Conservation (phyloP, 2,797 vertebrate species). For the Mormyrus proboscirostris region DNA sequence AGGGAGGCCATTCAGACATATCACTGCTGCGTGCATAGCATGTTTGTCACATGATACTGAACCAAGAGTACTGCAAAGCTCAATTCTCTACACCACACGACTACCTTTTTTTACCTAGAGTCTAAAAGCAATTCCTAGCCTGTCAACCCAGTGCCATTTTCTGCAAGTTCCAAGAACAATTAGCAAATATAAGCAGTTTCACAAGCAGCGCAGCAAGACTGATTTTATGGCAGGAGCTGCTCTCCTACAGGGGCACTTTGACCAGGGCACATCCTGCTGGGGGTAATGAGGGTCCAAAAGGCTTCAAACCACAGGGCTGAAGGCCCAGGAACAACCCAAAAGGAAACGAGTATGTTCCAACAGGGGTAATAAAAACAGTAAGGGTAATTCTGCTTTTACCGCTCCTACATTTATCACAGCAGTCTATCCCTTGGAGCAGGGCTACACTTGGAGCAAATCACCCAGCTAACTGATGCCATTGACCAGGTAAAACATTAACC, state of each 20-base stretch:
- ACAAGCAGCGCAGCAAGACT: not conserved
- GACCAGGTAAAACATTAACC: slow-evolving; percentile 31
- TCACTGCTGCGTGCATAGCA: not conserved
- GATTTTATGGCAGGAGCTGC: slow-evolving; percentile 10
- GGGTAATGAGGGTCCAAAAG: slow-evolving; percentile 11
- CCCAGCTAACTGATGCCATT: slow-evolving; percentile 31
- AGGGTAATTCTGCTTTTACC: slow-evolving; percentile 41
- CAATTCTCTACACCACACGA: not conserved
- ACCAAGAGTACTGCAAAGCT: not conserved
- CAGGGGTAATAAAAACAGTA: slow-evolving; percentile 38
- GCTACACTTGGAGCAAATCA: not conserved
- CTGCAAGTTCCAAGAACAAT: slow-evolving; percentile 6
- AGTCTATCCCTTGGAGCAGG: not conserved
- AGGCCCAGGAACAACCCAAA: not conserved
- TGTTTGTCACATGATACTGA: not conserved
- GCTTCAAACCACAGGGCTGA: not conserved
- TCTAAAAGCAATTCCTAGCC: not conserved
- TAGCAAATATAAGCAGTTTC: not conserved
- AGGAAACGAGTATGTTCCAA: slow-evolving; percentile 26
- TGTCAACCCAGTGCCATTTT: not conserved
- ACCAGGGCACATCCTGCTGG: slow-evolving; percentile 8
- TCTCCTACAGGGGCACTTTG: not conserved
- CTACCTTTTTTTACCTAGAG: not conserved
- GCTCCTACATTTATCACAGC: slow-evolving; percentile 37
- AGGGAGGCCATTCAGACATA: slow-evolving; percentile 11